Base-by-base conservation (phyloP, 2,797 vertebrate genomes). In the Discoglossus pictus region DNA sequence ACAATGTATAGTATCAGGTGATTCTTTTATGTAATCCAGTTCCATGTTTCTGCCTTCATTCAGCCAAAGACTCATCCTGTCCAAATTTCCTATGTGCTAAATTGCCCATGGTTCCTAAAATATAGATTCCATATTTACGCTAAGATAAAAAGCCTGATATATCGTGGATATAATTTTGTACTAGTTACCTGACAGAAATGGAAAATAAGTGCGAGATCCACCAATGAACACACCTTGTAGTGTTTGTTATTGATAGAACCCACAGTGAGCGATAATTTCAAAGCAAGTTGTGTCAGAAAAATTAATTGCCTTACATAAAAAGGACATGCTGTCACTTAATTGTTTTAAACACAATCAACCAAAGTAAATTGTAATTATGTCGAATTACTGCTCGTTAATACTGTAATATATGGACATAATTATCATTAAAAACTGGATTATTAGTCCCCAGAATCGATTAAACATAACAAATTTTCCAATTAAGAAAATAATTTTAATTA, bases 331-430 rank as follows among this genome's bases (percentile, higher is more conserved):
- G 40, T 23, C 50, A 55, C 35, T 15, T 69, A 69, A 62, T 68
- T 38, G 27, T 54, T 61, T 47, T 48, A 55, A 42, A 40, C 17
- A 35, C 23, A 55, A 48, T 21, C 50, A 47, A 39, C 40, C 50
- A 34, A 18, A 39, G 15, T 25, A 55, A 61, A 16, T 39, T 55
- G 7, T 56, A 31, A 70, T 70, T 61, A 54, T 55, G 35, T 21
- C 47, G 43, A 62, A 62, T 56, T 47, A 55, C 58, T 48, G 23
- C 42, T 62, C 42, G 56, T 56, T 62, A 56, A 56, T 62, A 46
- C 23, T 23, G 34, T 27, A 62, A 47, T 55, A 55, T 47, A 50
- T 70, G 24, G 7, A 34, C 39, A 55, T 7, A 69, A 31, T 40
- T 21, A 55, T 40, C 27, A 54, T 47, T 50, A 62, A 55, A 43